phyloP scores from a whole-genome alignment of 2,888 invertebrate genomes.

The Hesperia comma region DNA sequence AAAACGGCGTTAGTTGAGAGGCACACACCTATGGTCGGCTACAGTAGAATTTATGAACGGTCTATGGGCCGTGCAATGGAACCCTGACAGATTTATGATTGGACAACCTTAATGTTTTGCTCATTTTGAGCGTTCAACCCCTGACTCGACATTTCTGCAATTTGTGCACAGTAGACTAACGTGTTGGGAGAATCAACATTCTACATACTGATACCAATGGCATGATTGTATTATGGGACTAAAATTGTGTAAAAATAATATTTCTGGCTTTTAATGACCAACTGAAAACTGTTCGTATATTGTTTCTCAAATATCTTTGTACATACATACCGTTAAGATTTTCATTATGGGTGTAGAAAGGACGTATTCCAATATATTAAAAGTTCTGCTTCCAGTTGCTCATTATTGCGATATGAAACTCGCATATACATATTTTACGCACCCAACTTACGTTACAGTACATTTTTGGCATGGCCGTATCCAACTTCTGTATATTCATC shows the following conservation, averaged over 20 bases:
- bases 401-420: conserved; percentile 24
- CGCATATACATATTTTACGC: conserved; percentile 23
- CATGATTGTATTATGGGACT: too few species aligned
- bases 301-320: too few species aligned
- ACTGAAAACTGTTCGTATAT: too few species aligned
- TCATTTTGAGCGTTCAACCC: conserved; percentile 16
- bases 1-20: conserved; percentile 14
- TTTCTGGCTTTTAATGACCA: too few species aligned
- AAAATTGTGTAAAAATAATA: too few species aligned
- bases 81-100: conserved; percentile 24
- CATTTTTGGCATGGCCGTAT: conserved; percentile 21
- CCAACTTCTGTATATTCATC: conserved; percentile 32
- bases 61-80: conserved; percentile 10
- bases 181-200: too few species aligned
- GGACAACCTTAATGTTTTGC: conserved; percentile 23
- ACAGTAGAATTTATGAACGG: conserved; percentile 25
- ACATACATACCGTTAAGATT: too few species aligned
- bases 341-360: too few species aligned
- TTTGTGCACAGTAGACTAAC: too few species aligned
- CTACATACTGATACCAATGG: too few species aligned
- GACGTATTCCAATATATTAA: neutral
- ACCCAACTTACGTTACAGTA: conserved; percentile 17
- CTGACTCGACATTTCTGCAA: conserved; percentile 7
- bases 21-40: neutral
- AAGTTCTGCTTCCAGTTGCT: conserved; percentile 9